A percentile compares a stretch with the other conserved stretches of the same genome.
These are phyloP conservation scores for Mimumesa dahlbomi DNA, from an alignment of 2,888 invertebrate species.

Conservation along the genomic window DNA sequence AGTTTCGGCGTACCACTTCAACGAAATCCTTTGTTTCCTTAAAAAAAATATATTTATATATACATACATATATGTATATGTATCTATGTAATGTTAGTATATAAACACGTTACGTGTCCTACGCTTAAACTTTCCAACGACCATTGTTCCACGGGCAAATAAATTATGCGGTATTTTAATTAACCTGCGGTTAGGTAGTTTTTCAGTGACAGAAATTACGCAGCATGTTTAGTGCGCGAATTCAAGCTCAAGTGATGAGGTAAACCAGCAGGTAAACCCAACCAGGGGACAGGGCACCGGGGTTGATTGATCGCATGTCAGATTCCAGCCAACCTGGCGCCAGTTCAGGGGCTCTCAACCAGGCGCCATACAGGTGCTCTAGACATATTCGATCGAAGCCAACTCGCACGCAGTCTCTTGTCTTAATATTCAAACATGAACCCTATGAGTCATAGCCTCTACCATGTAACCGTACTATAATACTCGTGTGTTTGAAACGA, in stretches of 20 bases:
- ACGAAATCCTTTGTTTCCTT: neutral
- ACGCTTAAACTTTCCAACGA: too few relatives aligned
- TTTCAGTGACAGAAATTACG: conserved; percentile 22
- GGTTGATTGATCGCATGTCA: conserved; percentile 80
- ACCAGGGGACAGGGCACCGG: conserved; percentile 67
- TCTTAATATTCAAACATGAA: too few relatives aligned
- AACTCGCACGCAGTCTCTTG: neutral
- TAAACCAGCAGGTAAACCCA: conserved; percentile 56
- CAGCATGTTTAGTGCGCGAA: conserved; percentile 48
- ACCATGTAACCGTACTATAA: too few relatives aligned
- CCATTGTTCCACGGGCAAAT: conserved; percentile 1
- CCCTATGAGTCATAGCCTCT: too few relatives aligned
- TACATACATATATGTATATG: too few relatives aligned
- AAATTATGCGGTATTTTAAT: conserved; percentile 45
- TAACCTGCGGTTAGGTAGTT: conserved; percentile 43
- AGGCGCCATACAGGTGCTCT: conserved; percentile 29
- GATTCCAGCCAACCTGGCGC: conserved; percentile 79
- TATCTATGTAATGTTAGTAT: too few relatives aligned
- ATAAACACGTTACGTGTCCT: too few relatives aligned
- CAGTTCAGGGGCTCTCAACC: conserved; percentile 74
- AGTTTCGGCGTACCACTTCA: conserved; percentile 5
- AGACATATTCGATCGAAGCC: neutral
- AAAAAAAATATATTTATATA: too few relatives aligned
- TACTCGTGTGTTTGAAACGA: too few relatives aligned
- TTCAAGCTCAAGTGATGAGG: conserved; percentile 58